Conservation (phyloP, 1,140 invertebrate genomes). For the Eupristina koningsbergeri region DNA sequence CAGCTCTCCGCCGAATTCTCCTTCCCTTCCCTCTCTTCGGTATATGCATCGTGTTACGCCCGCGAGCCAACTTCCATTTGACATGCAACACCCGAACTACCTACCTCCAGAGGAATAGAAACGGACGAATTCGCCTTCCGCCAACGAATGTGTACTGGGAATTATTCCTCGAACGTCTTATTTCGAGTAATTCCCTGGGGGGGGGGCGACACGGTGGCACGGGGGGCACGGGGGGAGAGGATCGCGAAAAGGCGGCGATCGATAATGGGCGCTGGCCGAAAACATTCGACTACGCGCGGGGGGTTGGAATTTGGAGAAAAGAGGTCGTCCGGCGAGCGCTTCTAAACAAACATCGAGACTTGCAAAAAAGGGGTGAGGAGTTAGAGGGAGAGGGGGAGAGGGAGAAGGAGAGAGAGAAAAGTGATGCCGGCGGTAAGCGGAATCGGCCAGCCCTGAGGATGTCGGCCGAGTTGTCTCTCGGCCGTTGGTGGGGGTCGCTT, state of each 20-base stretch:
- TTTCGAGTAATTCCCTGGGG: neutral
- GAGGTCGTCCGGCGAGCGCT: neutral
- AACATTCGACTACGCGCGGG: too few species aligned
- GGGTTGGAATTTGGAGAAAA: too few species aligned
- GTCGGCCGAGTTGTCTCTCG: conserved; percentile 13
- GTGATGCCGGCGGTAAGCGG: conserved; percentile 30
- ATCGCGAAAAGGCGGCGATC: neutral
- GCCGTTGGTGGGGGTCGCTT: neutral
- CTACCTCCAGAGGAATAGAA: neutral
- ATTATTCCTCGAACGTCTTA: too few species aligned
- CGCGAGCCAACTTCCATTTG: neutral
- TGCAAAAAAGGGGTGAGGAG: too few species aligned
- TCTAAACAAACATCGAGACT: neutral
- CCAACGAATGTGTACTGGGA: too few species aligned
- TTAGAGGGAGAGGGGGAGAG: neutral
- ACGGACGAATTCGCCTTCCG: too few species aligned
- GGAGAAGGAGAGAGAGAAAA: conserved; percentile 27
- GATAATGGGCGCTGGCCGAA: too few species aligned
- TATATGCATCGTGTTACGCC: neutral
- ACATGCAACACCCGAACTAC: neutral
- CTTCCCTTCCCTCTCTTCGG: neutral
- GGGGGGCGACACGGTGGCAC: too few species aligned
- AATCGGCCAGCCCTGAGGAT: conserved; percentile 35
- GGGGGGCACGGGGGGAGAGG: neutral
- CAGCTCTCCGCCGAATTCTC: neutral